Evolutionary conservation across 64 coral and sea anemone species (phyloP).

Genomic region (Pachyseris speciosa): DNA sequence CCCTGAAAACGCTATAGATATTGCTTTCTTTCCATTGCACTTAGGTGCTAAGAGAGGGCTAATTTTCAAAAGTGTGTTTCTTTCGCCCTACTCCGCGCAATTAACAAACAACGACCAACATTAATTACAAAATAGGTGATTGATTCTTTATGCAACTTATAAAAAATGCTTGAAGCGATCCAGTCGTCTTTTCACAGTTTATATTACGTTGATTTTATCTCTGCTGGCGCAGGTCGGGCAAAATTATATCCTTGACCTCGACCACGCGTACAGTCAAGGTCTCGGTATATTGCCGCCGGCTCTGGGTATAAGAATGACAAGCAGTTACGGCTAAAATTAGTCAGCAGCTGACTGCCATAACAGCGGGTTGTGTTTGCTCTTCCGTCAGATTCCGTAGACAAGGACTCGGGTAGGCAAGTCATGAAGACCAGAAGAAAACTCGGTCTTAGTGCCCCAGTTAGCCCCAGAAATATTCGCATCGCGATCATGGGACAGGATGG

Average conservation of each 20-base stretch:
- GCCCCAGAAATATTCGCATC: conserved; percentile 45
- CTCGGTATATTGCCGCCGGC: neutral
- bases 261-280: neutral
- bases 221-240: neutral
- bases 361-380: neutral
- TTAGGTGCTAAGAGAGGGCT: too few relatives aligned
- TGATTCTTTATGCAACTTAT: too few relatives aligned
- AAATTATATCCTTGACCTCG: neutral
- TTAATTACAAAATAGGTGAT: too few relatives aligned
- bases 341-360: neutral
- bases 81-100: too few relatives aligned
- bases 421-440: conserved; percentile 72
- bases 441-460: neutral
- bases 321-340: neutral
- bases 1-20: too few relatives aligned
- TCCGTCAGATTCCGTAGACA: conserved; percentile 17
- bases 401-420: conserved; percentile 4
- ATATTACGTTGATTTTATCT: too few relatives aligned
- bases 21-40: too few relatives aligned
- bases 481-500: conserved; percentile 65
- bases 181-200: too few relatives aligned
- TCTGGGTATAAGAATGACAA: neutral
- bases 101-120: too few relatives aligned
- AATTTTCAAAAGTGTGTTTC: too few relatives aligned
- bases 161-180: too few relatives aligned